Evolutionary conservation across 2,888 invertebrate species (phyloP).

Genomic region (Helleia helle): DNA sequence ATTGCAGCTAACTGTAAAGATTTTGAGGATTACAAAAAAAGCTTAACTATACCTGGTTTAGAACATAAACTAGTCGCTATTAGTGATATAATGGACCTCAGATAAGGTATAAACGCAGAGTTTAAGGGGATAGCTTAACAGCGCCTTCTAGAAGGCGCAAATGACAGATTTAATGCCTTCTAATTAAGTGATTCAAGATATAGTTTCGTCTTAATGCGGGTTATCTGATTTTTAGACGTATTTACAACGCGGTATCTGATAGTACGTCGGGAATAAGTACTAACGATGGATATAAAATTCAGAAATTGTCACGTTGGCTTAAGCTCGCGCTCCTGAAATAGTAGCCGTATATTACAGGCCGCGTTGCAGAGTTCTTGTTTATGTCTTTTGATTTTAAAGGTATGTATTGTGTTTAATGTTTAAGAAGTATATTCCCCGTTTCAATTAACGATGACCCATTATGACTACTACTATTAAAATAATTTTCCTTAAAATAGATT

Average conservation of each 20-base stretch:
- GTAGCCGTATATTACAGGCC: too few relatives aligned
- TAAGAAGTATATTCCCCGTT: too few relatives aligned
- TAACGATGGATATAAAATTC: slow-evolving; percentile 8
- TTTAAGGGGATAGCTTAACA: slow-evolving; percentile 48
- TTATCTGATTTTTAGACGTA: slow-evolving; percentile 54
- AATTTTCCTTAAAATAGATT: too few relatives aligned
- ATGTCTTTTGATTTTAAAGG: too few relatives aligned
- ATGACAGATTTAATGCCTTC: slow-evolving; percentile 63
- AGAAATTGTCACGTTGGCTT: background rate
- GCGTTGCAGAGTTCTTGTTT: too few relatives aligned
- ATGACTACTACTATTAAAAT: too few relatives aligned
- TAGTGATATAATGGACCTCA: slow-evolving; percentile 55
- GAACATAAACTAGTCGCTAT: slow-evolving; percentile 52
- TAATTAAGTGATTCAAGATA: slow-evolving; percentile 62
- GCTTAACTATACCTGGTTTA: slow-evolving; percentile 15
- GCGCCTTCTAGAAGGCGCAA: slow-evolving; percentile 43
- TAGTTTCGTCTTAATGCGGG: slow-evolving; percentile 32
- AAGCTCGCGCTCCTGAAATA: background rate
- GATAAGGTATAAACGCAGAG: slow-evolving; percentile 55
- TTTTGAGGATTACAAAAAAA: background rate
- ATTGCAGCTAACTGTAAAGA: too few relatives aligned
- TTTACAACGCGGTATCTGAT: slow-evolving; percentile 35
- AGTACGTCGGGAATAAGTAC: slow-evolving; percentile 17
- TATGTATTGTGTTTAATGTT: too few relatives aligned
- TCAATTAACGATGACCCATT: too few relatives aligned